Percentiles rank a stretch among this genome's conserved stretches.
Conservation (phyloP, 2,113 vertebrate genomes). For the Pangasianodon hypophthalmus region DNA sequence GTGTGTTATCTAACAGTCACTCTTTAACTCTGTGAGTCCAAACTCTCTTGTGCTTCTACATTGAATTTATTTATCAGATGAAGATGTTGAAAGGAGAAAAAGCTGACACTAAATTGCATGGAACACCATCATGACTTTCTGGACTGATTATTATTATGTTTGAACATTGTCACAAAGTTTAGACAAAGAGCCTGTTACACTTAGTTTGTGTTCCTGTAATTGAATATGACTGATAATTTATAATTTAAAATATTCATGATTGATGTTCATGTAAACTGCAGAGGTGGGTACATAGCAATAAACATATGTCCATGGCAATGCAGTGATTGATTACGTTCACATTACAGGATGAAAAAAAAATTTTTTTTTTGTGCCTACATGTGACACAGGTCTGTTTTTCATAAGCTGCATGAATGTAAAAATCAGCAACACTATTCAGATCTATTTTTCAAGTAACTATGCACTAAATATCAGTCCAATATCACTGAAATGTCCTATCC, state of each 20-base stretch:
- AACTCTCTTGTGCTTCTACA: conserved; percentile 85
- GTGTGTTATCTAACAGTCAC: conserved; percentile 83
- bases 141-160: background rate
- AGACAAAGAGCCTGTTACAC: conserved; percentile 13
- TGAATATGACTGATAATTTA: background rate
- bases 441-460: background rate
- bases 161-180: background rate
- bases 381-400: background rate
- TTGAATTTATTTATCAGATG: conserved; percentile 77
- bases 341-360: background rate
- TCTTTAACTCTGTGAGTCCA: background rate
- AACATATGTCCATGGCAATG: conserved; percentile 53
- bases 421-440: background rate
- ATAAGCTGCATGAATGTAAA: background rate
- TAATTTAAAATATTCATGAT: background rate
- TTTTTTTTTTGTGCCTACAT: background rate
- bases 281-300: background rate
- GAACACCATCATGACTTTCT: conserved; percentile 38
- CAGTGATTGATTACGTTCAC: conserved; percentile 42
- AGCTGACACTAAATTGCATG: conserved; percentile 64
- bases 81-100: conserved; percentile 77
- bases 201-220: background rate
- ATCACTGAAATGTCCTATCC: too few relatives aligned
- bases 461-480: background rate
- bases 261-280: conserved; percentile 21